Percentiles rank a stretch among this genome's conserved stretches.
Evolutionary conservation across 1,140 invertebrate genomes (phyloP).

Genomic region (Cherax quadricarinatus): DNA sequence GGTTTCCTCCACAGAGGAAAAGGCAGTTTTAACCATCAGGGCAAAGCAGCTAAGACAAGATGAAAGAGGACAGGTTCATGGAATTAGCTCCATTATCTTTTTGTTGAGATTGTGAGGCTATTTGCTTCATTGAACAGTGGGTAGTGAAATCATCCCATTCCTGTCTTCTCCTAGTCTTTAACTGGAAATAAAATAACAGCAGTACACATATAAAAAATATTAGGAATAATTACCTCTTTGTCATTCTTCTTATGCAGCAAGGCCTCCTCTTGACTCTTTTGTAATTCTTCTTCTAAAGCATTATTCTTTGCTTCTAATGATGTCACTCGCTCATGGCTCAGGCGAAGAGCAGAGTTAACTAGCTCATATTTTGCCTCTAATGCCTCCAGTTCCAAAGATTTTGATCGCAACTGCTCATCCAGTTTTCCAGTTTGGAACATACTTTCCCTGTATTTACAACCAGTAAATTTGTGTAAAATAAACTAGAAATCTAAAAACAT

Average conservation of each 20-base stretch:
- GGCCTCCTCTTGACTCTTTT: conserved; percentile 30
- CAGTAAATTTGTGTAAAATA: background rate
- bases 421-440: conserved; percentile 39
- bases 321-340: conserved; percentile 35
- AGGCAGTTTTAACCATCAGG: too few relatives aligned
- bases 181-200: too few relatives aligned
- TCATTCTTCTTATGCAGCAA: background rate
- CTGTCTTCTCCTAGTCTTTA: too few relatives aligned
- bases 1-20: too few relatives aligned
- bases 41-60: too few relatives aligned
- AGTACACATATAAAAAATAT: too few relatives aligned
- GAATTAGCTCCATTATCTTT: too few relatives aligned
- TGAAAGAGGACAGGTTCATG: too few relatives aligned
- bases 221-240: conserved; percentile 19
- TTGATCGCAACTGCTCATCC: conserved; percentile 21
- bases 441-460: conserved; percentile 6
- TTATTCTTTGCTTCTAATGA: conserved; percentile 9
- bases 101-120: too few relatives aligned
- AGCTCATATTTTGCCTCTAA: conserved; percentile 25
- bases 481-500: background rate
- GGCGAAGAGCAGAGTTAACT: conserved; percentile 30
- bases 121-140: too few relatives aligned
- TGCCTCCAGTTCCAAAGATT: conserved; percentile 24
- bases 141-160: too few relatives aligned
- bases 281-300: conserved; percentile 20